phyloP scores from a whole-genome alignment of 2,888 invertebrate species.

The Parnassius smintheus region DNA sequence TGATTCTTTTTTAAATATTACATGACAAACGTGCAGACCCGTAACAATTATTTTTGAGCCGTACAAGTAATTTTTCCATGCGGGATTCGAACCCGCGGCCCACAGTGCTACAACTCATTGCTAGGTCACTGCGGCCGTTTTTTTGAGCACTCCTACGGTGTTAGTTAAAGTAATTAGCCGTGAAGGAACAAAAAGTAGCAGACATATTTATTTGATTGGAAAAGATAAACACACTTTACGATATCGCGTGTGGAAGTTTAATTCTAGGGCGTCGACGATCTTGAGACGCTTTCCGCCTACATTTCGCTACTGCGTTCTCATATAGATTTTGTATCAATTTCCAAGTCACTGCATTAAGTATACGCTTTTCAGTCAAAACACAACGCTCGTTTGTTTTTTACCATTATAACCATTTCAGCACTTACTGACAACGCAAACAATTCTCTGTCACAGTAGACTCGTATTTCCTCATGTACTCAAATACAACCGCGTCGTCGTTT shows the following conservation, averaged over 20 bases:
- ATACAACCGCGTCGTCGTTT: no score
- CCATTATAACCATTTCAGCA: conserved; percentile 2
- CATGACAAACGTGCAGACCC: no score
- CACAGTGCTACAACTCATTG: no score
- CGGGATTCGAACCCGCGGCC: no score
- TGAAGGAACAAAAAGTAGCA: background rate
- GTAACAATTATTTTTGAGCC: no score
- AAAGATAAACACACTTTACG: conserved; percentile 30
- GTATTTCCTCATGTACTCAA: background rate
- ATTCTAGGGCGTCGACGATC: conserved; percentile 41
- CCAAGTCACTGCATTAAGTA: conserved; percentile 28
- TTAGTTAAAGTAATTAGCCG: no score
- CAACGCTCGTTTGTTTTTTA: conserved; percentile 24
- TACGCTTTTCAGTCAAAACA: conserved; percentile 27
- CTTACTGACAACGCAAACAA: conserved; percentile 18
- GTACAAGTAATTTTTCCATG: no score
- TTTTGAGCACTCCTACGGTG: no score
- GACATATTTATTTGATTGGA: conserved; percentile 9
- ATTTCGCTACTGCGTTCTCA: conserved; percentile 53
- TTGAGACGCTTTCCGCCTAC: conserved; percentile 48
- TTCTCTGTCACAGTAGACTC: conserved; percentile 1
- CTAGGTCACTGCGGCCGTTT: no score
- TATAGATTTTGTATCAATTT: conserved; percentile 43
- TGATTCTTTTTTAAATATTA: no score
- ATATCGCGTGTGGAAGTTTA: conserved; percentile 31